These are phyloP conservation scores for Dynastes maya DNA, from an alignment of 2,888 invertebrate species.

Conservation along the genomic window DNA sequence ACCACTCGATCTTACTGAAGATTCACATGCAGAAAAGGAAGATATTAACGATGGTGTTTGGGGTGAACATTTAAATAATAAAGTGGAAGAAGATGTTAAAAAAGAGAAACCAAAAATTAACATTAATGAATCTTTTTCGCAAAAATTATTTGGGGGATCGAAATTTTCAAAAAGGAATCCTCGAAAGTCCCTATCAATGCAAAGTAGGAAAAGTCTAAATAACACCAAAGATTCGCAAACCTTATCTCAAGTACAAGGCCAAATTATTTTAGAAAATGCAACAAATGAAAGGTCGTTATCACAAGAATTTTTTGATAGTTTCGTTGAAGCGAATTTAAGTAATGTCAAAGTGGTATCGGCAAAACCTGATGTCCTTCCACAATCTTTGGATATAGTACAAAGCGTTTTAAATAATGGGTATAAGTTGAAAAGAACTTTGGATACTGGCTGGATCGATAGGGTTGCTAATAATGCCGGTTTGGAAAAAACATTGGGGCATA, in stretches of 20 bases:
- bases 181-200: constrained; percentile 76
- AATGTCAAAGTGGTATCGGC: constrained; percentile 54
- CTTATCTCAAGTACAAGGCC: constrained; percentile 55
- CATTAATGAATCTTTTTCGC: constrained; percentile 70
- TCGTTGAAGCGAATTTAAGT: constrained; percentile 31
- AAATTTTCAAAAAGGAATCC: constrained; percentile 85
- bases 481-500: constrained; percentile 53
- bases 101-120: constrained; percentile 62
- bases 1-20: not conserved
- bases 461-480: constrained; percentile 63
- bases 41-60: constrained; percentile 62
- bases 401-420: constrained; percentile 61
- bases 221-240: constrained; percentile 31
- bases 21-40: constrained; percentile 13
- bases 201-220: constrained; percentile 62
- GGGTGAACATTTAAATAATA: constrained; percentile 71
- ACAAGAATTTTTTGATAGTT: constrained; percentile 44
- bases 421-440: constrained; percentile 67
- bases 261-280: not conserved
- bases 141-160: constrained; percentile 80
- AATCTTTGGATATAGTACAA: constrained; percentile 63
- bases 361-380: constrained; percentile 48
- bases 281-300: constrained; percentile 15
- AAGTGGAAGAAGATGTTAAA: constrained; percentile 58
- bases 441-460: constrained; percentile 76